Conservation (phyloP, 1,140 invertebrate genomes). For the Glossosoma conforme region DNA sequence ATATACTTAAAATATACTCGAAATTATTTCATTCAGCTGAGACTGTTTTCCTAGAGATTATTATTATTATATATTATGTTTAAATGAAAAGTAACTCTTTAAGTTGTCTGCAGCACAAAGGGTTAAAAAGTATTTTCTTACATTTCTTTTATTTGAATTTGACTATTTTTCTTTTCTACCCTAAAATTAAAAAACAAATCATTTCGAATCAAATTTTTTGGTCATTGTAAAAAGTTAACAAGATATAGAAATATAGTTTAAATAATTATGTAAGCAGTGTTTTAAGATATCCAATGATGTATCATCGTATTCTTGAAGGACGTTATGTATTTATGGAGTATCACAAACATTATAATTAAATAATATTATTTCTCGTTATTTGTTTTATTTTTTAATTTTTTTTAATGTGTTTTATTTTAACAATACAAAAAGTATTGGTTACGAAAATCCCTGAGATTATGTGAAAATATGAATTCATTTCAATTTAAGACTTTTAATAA, state of each 20-base stretch:
- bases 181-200: too few relatives aligned
- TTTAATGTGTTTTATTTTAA: too few relatives aligned
- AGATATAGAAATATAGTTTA: conserved; percentile 3
- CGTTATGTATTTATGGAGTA: conserved; percentile 33
- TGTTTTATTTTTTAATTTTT: conserved; percentile 29
- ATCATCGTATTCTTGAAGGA: conserved; percentile 28
- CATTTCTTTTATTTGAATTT: conserved; percentile 6
- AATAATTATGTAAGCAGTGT: conserved; percentile 10
- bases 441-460: too few relatives aligned
- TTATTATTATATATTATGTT: too few relatives aligned
- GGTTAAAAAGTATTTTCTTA: conserved; percentile 2
- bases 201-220: too few relatives aligned
- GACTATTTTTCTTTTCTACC: conserved; percentile 14
- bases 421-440: too few relatives aligned
- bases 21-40: too few relatives aligned
- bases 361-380: conserved; percentile 33
- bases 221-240: conserved; percentile 13
- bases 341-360: conserved; percentile 32
- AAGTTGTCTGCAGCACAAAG: conserved; percentile 2
- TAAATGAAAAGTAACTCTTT: neutral
- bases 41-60: too few relatives aligned
- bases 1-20: too few relatives aligned
- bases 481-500: too few relatives aligned
- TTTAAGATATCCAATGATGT: conserved; percentile 19
- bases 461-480: too few relatives aligned